Evolutionary conservation across 1,140 invertebrate species (phyloP).

Genomic region (Cecropterus lyciades): DNA sequence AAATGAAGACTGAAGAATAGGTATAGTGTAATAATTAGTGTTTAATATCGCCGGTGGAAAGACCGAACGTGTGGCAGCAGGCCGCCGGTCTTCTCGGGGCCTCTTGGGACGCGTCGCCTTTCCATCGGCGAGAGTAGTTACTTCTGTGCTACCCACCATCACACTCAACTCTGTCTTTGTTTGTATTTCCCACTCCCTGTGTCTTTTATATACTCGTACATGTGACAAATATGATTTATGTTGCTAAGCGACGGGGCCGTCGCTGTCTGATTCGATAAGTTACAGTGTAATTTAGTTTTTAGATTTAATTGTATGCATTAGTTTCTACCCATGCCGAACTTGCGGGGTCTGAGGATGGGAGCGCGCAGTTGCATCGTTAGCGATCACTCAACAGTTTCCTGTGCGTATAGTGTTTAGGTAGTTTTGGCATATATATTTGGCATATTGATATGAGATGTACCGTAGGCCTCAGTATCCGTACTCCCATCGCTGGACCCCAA

Average conservation of each 20-base stretch:
- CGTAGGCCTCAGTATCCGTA: background rate
- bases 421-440: constrained; percentile 29
- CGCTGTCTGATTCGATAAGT: constrained; percentile 39
- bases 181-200: constrained; percentile 29
- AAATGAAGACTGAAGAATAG: constrained; percentile 82
- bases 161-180: constrained; percentile 48
- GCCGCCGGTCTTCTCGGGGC: constrained; percentile 19
- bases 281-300: constrained; percentile 41
- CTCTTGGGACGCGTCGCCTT: constrained; percentile 31
- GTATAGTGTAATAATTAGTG: constrained; percentile 79
- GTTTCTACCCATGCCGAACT: constrained; percentile 32
- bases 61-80: constrained; percentile 35
- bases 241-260: constrained; percentile 18
- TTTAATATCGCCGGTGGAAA: constrained; percentile 56
- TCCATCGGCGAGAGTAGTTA: constrained; percentile 46
- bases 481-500: constrained; percentile 28
- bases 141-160: constrained; percentile 60
- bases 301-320: constrained; percentile 35
- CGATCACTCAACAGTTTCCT: constrained; percentile 28
- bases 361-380: constrained; percentile 5
- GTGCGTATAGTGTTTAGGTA: constrained; percentile 34
- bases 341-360: constrained; percentile 34
- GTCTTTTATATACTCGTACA: constrained; percentile 23
- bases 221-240: constrained; percentile 15
- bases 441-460: constrained; percentile 4